Base-by-base conservation (phyloP, 1,140 invertebrate genomes). In the Drosophila repleta region DNA sequence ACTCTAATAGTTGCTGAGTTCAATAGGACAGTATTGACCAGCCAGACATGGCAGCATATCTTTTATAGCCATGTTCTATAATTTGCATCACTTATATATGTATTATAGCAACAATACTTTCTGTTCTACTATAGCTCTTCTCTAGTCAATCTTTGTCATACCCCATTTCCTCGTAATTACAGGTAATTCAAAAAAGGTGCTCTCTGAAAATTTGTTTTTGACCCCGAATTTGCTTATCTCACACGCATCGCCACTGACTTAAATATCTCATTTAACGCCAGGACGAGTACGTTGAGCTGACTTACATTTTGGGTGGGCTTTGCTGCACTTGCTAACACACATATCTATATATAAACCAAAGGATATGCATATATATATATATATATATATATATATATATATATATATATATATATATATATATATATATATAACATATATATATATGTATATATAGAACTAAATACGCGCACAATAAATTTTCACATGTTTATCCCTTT, bases 181-280 rank as follows among this genome's bases (percentile, higher is more conserved):
- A 35, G 68, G 68, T 53, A 26, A 52, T 15, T 57, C 15, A 11
- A 64, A 75, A 83, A 82, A 67, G 80, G 79, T 56, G 65, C 56
- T 41, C 41, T 17, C 39, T 7, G 18, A 26, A 53, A 43, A 35
- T 58, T 65, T 37, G 20, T 58, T 57, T 68, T 70, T 78, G 78
- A 85, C 78, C 81, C 82, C 74, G 70, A 81, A 82, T 82, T 81
- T 78, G 78, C 66, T 77, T 85, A 87, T 85, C 82, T 63, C 73
- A 58, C 52, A 85, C 56, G 74, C 83, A 87, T 87, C 74, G 71
- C 70, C 21, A 78, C 81, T 82, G 82, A 85, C 74, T 85, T 85
- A 75, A 85, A 85, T 85, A 85, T 85, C 82, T 87, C 82, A 85
- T 85, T 85, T 85, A 87, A 85, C 82, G 82, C 82, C 82, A 85